phyloP scores from a whole-genome alignment of 1,140 invertebrate species.

The Lordiphosa stackelbergi region DNA sequence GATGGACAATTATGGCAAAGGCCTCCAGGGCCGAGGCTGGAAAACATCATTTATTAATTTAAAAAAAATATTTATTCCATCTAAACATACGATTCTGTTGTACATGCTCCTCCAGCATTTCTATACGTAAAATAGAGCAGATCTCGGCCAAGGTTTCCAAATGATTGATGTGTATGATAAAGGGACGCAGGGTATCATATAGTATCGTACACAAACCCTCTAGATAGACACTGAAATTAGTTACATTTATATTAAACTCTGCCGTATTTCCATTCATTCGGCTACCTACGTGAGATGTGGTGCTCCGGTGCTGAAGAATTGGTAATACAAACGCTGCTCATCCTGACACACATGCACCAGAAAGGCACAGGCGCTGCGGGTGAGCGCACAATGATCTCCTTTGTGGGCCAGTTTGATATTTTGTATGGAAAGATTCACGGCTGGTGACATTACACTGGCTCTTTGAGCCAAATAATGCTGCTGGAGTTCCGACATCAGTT shows the following conservation, averaged over 20 bases:
- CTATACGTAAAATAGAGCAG: conserved; percentile 93
- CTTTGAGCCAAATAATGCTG: conserved; percentile 90
- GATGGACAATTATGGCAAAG: conserved; percentile 89
- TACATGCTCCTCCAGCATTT: conserved; percentile 97
- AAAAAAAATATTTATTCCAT: background rate
- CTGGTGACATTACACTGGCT: conserved; percentile 80
- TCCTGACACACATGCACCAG: conserved; percentile 94
- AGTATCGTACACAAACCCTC: conserved; percentile 91
- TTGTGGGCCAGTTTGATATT: conserved; percentile 84
- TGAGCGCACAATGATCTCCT: conserved; percentile 91
- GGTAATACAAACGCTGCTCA: conserved; percentile 91
- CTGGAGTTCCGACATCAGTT: conserved; percentile 89
- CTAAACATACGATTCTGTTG: conserved; percentile 85
- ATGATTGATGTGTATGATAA: conserved; percentile 98
- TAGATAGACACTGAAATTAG: conserved; percentile 82
- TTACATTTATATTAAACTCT: background rate
- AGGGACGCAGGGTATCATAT: conserved; percentile 95
- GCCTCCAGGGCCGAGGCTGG: conserved; percentile 83
- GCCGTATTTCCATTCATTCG: background rate
- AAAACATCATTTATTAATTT: conserved; percentile 8
- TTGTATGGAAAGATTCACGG: conserved; percentile 86
- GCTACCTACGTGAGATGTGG: conserved; percentile 82
- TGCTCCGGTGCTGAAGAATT: conserved; percentile 88
- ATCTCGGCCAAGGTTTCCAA: conserved; percentile 98
- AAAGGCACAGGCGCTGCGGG: conserved; percentile 92